Percentiles rank a stretch among this genome's conserved stretches.
phyloP scores from a whole-genome alignment of 2,797 vertebrate species.

The Spatula clypeata region DNA sequence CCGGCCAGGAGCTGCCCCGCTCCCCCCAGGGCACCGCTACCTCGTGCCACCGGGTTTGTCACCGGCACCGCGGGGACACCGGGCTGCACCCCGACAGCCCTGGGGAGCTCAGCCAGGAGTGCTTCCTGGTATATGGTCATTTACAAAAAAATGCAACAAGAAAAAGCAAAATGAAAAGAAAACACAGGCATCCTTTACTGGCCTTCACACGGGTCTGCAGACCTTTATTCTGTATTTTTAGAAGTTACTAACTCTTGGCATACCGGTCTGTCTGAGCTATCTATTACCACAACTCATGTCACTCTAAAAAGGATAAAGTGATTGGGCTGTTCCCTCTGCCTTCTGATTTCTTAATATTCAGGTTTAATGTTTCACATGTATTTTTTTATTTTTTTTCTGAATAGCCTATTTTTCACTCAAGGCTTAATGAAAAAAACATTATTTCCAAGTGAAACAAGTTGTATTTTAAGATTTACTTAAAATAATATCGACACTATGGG shows the following conservation, averaged over 20 bases:
- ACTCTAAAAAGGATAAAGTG: not conserved
- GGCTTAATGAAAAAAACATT: not conserved
- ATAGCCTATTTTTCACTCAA: not conserved
- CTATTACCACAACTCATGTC: not conserved
- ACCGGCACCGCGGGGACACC: fast-evolving
- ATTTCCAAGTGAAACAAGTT: not conserved
- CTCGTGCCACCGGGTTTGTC: not conserved
- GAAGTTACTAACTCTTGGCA: not conserved
- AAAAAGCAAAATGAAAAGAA: not conserved
- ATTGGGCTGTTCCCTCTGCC: not conserved
- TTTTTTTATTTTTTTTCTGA: not conserved
- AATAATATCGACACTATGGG: fast-evolving
- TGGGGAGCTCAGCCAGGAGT: no score
- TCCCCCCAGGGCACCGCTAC: fast-evolving
- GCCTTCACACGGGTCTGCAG: not conserved
- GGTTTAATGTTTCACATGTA: fast-evolving
- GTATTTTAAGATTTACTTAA: not conserved
- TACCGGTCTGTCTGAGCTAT: no score
- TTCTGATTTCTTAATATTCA: not conserved
- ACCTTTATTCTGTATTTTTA: no score
- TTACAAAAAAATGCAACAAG: not conserved
- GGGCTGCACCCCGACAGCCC: no score
- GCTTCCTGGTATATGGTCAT: no score
- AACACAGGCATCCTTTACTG: not conserved
- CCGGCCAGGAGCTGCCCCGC: fast-evolving